These are phyloP conservation scores for Poecilia gillii DNA, from an alignment of 2,797 vertebrate genomes.

Conservation along the genomic window DNA sequence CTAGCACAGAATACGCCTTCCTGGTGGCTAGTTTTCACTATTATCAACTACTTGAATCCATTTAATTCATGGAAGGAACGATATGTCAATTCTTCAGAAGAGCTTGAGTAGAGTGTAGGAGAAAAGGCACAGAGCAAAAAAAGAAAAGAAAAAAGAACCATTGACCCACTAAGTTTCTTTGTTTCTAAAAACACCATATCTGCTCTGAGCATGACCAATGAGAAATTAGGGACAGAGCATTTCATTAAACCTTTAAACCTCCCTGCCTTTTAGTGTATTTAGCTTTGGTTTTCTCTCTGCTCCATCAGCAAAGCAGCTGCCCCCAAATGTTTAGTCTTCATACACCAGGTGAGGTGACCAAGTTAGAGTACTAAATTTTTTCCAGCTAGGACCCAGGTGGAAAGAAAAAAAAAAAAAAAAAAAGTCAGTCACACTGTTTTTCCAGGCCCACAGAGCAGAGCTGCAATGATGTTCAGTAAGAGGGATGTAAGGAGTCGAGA, in stretches of 20 bases:
- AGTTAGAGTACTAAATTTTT: conserved; percentile 20
- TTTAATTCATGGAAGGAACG: conserved; percentile 32
- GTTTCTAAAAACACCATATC: conserved; percentile 29
- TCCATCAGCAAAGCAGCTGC: conserved; percentile 34
- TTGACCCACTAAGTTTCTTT: conserved; percentile 37
- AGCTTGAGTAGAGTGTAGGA: conserved; percentile 43
- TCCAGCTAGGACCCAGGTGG: conserved; percentile 22
- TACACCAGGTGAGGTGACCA: conserved; percentile 37
- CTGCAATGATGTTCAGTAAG: conserved; percentile 57
- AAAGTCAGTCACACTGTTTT: conserved; percentile 38
- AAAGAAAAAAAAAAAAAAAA: conserved; percentile 20
- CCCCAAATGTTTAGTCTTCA: conserved; percentile 34
- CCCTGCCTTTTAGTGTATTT: conserved; percentile 38
- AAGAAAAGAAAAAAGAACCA: not conserved
- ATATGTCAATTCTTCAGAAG: conserved; percentile 30
- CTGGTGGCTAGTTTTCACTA: conserved; percentile 9
- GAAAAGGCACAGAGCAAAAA: conserved; percentile 63
- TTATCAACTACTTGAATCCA: not conserved
- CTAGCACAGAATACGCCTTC: conserved; percentile 27
- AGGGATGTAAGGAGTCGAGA: conserved; percentile 31
- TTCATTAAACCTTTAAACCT: conserved; percentile 25
- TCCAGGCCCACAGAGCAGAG: conserved; percentile 44
- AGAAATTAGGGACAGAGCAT: conserved; percentile 39
- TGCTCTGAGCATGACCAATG: conserved; percentile 51
- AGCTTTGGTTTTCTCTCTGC: conserved; percentile 61